phyloP scores from a whole-genome alignment of 2,113 vertebrate genomes.

The Eira barbara region DNA sequence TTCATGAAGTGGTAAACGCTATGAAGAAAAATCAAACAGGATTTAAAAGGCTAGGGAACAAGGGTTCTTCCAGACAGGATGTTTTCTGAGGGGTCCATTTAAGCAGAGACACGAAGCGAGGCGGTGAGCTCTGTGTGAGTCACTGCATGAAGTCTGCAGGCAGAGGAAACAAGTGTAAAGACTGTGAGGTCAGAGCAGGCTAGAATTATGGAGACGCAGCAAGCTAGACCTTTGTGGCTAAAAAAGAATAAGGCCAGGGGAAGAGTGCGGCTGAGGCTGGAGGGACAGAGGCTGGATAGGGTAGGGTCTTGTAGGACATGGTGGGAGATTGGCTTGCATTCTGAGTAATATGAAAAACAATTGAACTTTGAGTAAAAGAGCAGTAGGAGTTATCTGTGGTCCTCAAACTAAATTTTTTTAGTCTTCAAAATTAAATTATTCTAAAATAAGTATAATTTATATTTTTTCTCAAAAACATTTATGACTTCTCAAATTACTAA shows the following conservation, averaged over 20 bases:
- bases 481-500: neutral
- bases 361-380: neutral
- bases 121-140: neutral
- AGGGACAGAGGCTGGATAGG: neutral
- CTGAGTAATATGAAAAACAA: neutral
- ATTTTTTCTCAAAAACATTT: neutral
- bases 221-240: neutral
- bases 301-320: too few relatives aligned
- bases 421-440: neutral
- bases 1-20: neutral
- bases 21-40: neutral
- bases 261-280: neutral
- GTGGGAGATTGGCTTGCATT: neutral
- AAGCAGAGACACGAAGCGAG: neutral
- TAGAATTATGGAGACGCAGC: neutral
- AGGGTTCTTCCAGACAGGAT: neutral
- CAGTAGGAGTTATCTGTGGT: neutral
- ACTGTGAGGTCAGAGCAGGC: neutral
- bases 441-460: neutral
- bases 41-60: neutral
- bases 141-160: neutral
- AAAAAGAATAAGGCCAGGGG: neutral
- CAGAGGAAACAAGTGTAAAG: too few relatives aligned
- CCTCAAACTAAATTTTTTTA: neutral
- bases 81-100: neutral